phyloP scores from a whole-genome alignment of 53 echinoderm and acorn worm species.

The Luidia sarsii region DNA sequence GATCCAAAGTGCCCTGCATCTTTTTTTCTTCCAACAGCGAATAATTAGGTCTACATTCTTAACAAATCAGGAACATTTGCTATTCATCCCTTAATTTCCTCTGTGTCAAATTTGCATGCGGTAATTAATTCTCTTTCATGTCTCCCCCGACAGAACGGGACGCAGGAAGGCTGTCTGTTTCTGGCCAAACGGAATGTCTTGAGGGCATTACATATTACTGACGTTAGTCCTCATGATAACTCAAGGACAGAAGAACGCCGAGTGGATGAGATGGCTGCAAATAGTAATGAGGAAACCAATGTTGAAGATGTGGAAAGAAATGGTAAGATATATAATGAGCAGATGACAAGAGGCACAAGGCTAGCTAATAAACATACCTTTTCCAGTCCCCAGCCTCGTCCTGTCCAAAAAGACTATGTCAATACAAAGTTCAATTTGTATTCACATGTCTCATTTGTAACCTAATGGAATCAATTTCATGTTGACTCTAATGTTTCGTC shows the following conservation, averaged over 20 bases:
- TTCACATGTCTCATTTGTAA: too few species aligned
- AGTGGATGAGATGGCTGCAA: background rate
- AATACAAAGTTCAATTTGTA: too few species aligned
- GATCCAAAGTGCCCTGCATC: too few species aligned
- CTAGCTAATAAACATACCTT: background rate
- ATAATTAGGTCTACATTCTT: too few species aligned
- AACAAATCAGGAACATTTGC: too few species aligned
- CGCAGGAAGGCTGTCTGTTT: background rate
- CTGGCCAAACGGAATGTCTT: slow-evolving; percentile 37
- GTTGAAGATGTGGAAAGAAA: slow-evolving; percentile 41
- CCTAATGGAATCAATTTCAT: too few species aligned
- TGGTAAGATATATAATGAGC: slow-evolving; percentile 6
- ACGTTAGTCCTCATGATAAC: background rate
- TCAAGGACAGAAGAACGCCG: background rate
- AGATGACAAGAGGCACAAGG: too few species aligned
- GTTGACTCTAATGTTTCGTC: too few species aligned
- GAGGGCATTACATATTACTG: slow-evolving; percentile 20
- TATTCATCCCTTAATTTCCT: background rate
- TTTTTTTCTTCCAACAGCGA: too few species aligned
- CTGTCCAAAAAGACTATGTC: too few species aligned
- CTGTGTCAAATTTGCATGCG: background rate
- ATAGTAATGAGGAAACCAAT: background rate
- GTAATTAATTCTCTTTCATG: background rate
- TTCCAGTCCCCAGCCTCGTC: background rate
- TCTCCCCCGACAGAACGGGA: background rate